Conservation (phyloP, 2,113 vertebrate genomes). For the Pollachius pollachius region DNA sequence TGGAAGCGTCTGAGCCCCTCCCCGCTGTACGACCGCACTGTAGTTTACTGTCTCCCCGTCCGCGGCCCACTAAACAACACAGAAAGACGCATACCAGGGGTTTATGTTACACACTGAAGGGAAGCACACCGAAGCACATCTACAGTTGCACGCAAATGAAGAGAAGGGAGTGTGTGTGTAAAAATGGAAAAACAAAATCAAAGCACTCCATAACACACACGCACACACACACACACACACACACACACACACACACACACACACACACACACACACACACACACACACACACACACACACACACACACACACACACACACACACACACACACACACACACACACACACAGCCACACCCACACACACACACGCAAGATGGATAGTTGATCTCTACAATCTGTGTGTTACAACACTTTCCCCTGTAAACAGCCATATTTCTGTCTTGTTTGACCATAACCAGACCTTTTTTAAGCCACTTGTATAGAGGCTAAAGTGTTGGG, state of each 20-base stretch:
- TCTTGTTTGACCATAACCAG: too few species aligned
- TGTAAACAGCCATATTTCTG: too few species aligned
- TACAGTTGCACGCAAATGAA: too few species aligned
- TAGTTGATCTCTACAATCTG: too few species aligned
- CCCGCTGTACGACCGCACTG: constrained; percentile 32
- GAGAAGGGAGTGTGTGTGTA: too few species aligned
- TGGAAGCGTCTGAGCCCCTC: constrained; percentile 53
- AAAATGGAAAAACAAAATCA: too few species aligned
- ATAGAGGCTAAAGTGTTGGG: too few species aligned
- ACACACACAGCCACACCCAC: background rate
- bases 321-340: constrained; percentile 7
- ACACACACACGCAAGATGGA: background rate
- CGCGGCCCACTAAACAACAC: constrained; percentile 7
- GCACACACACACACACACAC: constrained; percentile 4
- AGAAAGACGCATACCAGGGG: constrained; percentile 19
- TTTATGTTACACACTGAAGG: background rate
- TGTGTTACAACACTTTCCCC: too few species aligned
- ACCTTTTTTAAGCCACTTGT: too few species aligned
- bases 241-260: constrained; percentile 3
- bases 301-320: constrained; percentile 6
- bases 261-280: constrained; percentile 5
- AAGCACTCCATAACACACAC: background rate
- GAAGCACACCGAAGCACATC: background rate
- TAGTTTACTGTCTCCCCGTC: constrained; percentile 47
- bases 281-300: constrained; percentile 6